Percentiles rank a stretch among this genome's conserved stretches.
These are phyloP conservation scores for Drosophila jambulina DNA, from an alignment of 1,140 invertebrate species.

Conservation along the genomic window DNA sequence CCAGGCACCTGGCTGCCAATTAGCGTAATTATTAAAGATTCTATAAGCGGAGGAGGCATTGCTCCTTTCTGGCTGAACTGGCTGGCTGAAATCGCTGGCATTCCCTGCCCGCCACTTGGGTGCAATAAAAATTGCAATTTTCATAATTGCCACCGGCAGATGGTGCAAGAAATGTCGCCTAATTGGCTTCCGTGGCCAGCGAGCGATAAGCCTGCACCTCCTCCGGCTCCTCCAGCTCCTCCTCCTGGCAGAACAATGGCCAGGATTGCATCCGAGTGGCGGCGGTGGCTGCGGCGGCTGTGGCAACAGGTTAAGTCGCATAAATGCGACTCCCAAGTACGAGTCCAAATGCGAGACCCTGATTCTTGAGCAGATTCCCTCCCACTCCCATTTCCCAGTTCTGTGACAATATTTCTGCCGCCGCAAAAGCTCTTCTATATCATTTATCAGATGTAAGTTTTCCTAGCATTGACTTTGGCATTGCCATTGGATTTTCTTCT, in stretches of 20 bases:
- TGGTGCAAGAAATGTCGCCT: conserved; percentile 82
- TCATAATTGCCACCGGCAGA: conserved; percentile 78
- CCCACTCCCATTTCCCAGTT: conserved; percentile 1
- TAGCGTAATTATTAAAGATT: conserved; percentile 82
- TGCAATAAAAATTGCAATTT: conserved; percentile 83
- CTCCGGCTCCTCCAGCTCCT: background rate
- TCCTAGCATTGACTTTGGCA: conserved; percentile 60
- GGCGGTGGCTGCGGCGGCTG: background rate
- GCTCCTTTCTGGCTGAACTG: background rate
- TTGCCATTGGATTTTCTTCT: conserved; percentile 54
- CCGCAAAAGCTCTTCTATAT: conserved; percentile 67
- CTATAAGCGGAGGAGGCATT: conserved; percentile 39
- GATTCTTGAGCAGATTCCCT: conserved; percentile 19
- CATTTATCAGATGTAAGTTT: conserved; percentile 83
- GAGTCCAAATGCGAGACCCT: conserved; percentile 21
- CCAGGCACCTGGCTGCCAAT: conserved; percentile 78
- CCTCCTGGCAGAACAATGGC: conserved; percentile 65
- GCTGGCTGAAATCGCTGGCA: conserved; percentile 12
- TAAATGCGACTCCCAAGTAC: conserved; percentile 11
- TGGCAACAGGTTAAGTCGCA: conserved; percentile 53
- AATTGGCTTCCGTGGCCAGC: conserved; percentile 63
- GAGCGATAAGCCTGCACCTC: conserved; percentile 55
- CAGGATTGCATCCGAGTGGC: conserved; percentile 38
- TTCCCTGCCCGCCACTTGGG: conserved; percentile 58
- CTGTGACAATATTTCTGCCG: conserved; percentile 72